Percentiles rank a stretch among this genome's conserved stretches.
Evolutionary conservation across 2,888 invertebrate genomes (phyloP).

Genomic region (Cerastis leucographa): DNA sequence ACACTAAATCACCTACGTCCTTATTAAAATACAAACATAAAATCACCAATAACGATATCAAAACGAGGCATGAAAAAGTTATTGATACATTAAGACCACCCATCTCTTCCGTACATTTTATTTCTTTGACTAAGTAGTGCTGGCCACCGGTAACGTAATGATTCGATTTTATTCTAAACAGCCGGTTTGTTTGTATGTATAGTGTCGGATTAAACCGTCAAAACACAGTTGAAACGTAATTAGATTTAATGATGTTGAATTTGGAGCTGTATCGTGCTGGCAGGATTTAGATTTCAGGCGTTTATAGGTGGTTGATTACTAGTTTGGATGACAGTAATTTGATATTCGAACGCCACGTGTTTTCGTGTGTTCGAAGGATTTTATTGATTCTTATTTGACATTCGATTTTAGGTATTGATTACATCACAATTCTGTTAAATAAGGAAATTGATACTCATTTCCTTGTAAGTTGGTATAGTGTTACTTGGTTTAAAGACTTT

Average conservation of each 20-base stretch:
- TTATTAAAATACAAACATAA: slow-evolving; percentile 38
- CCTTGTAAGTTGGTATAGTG: slow-evolving; percentile 11
- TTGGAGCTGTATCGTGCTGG: slow-evolving; percentile 36
- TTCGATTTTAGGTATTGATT: slow-evolving; percentile 34
- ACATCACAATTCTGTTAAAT: background rate
- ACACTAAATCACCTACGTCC: slow-evolving; percentile 25
- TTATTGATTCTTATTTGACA: slow-evolving; percentile 21
- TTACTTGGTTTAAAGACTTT: slow-evolving; percentile 7
- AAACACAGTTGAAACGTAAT: slow-evolving; percentile 61
- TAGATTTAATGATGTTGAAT: slow-evolving; percentile 65
- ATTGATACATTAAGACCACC: slow-evolving; percentile 60
- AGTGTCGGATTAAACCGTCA: slow-evolving; percentile 62
- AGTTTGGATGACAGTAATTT: slow-evolving; percentile 42
- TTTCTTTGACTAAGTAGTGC: slow-evolving; percentile 48
- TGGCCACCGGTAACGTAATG: slow-evolving; percentile 58
- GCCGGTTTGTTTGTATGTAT: slow-evolving; percentile 48
- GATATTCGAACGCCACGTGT: slow-evolving; percentile 32
- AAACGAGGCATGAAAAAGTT: slow-evolving; percentile 40
- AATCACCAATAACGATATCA: slow-evolving; percentile 42
- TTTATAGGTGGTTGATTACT: slow-evolving; percentile 34
- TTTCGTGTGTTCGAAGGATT: slow-evolving; percentile 30
- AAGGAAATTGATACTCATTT: slow-evolving; percentile 26
- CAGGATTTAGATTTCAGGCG: slow-evolving; percentile 46
- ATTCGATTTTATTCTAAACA: slow-evolving; percentile 60
- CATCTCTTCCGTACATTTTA: slow-evolving; percentile 49